Evolutionary conservation across 1,140 invertebrate genomes (phyloP), one percentile per base, ranked within the genome.

Genomic region (Drosophila melanogaster): DNA sequence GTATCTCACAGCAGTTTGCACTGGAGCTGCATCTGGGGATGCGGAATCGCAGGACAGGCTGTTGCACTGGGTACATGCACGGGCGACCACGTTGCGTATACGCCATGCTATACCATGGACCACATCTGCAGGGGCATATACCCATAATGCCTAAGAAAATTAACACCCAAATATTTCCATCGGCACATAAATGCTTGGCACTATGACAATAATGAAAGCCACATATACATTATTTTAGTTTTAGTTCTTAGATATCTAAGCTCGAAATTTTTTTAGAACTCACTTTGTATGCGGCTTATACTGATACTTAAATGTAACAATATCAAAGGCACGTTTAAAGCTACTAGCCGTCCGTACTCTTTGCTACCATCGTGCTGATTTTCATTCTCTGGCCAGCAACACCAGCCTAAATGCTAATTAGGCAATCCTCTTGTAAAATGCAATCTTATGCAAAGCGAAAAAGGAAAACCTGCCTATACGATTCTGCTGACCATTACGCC

Each of bases 341-440:
- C 11, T 49, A 7, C 24, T 30, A 4, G 7, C 14, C 14, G 0
- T 22, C 15, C 12, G 3, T 3, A 8, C 22, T 19, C 22, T 1
- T 7, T 22, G 0, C 14, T 15, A 4, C 33, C 24, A 14, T 14
- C 22, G 26, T 14, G 19, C 15, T 59, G 40, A 14, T 26, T 14
- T n/a, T 8, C 12, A 22, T 55, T 30, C 24, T 11, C 8, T 33
- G 19, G 19, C 4, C 2, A 11, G 40, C 10, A 30, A 12, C 41
- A 38, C 8, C 24, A n/a, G 1, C 35, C 1, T 1, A 70, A 70
- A 70, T 70, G 50, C 64, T 70, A 70, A 70, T 70, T 70, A 70
- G 65, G 43, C 51, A 70, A 70, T 41, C 64, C 26, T 43, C 35
- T 56, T 57, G 67, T 19, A 70, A 57, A 70, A 56, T 70, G 64